Base-by-base conservation (phyloP, 2,113 vertebrate genomes). In the Daubentonia madagascariensis region DNA sequence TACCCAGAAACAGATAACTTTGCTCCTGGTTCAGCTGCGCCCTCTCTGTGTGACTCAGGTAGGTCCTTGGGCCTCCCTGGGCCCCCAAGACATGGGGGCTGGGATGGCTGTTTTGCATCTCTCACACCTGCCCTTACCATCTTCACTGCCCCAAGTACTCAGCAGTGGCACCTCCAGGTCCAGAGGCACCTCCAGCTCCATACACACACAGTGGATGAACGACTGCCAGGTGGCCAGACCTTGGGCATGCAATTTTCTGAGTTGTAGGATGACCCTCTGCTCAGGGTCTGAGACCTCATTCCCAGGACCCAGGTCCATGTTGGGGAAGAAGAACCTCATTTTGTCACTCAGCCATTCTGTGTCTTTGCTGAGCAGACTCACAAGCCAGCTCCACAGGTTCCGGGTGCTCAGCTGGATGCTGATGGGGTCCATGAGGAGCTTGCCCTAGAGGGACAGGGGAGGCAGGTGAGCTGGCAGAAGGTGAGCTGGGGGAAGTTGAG, bases 161-260 rank as follows among this genome's bases (percentile, higher is more conserved):
- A 99, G 79, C 22, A 99, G 98, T 32, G 12, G 96, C 0, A 98
- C 98, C 94, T 99, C 99, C 94, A 99, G 98, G 0, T 96, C 93
- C 98, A 99, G 98, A 0, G 99, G 99, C 17, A 99, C 98, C 12
- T 98, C 98, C 1, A 98, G 98, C 8, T 99, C 96, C 90, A 99
- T 97, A 94, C 99, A 99, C 84, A 99, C 22, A 0, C 91, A 96
- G 40, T 98, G 91, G 0, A 99, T 97, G 96, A 99, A 99, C 0
- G n/a, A 59, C 5, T 97, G 11, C 98, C 99, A 99, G 5, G 94
- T 96, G 52, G 75, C 80, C 1, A 8, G 28, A 0, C 95, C 97
- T 6, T 98, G 98, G 8, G 13, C 1, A 1, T 59, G 89, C 90
- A 99, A 98, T 91, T 98, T 93, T 4, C 94, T 93, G 37, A 99